phyloP scores from a whole-genome alignment of 1,140 invertebrate genomes.

The Camponotus vicinus region DNA sequence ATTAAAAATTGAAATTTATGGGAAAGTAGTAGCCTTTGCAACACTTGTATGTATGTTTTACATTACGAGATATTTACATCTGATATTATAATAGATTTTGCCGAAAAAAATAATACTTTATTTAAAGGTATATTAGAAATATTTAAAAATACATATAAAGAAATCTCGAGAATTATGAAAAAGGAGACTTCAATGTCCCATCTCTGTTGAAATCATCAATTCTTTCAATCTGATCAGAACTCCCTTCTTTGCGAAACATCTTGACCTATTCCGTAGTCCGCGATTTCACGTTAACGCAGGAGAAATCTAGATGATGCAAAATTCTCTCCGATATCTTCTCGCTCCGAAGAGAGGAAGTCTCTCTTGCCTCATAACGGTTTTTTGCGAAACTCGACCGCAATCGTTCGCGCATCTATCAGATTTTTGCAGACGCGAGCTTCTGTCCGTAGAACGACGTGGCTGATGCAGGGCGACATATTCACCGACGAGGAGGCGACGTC shows the following conservation, averaged over 20 bases:
- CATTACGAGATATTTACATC: neutral
- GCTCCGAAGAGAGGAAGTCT: slow-evolving; percentile 6
- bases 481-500: slow-evolving; percentile 21
- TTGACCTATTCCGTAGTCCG: neutral
- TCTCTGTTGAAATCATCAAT: neutral
- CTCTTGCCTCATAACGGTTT: slow-evolving; percentile 17
- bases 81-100: neutral
- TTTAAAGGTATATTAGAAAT: neutral
- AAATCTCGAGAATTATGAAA: neutral
- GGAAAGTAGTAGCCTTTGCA: neutral
- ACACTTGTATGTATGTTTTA: neutral
- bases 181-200: neutral
- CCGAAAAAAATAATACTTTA: neutral
- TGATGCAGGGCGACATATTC: slow-evolving; percentile 65
- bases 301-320: neutral
- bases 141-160: neutral
- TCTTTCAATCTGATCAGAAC: neutral
- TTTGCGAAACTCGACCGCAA: slow-evolving; percentile 7
- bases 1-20: neutral
- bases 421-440: slow-evolving; percentile 1
- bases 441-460: slow-evolving; percentile 58
- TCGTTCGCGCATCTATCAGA: neutral
- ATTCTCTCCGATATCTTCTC: neutral
- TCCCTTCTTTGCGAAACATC: neutral
- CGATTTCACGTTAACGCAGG: neutral